A percentile compares a stretch with the other conserved stretches of the same genome.
These are phyloP conservation scores for Ophioderma brevispina DNA, from an alignment of 35 echinoderm and acorn worm genomes.

Conservation along the genomic window DNA sequence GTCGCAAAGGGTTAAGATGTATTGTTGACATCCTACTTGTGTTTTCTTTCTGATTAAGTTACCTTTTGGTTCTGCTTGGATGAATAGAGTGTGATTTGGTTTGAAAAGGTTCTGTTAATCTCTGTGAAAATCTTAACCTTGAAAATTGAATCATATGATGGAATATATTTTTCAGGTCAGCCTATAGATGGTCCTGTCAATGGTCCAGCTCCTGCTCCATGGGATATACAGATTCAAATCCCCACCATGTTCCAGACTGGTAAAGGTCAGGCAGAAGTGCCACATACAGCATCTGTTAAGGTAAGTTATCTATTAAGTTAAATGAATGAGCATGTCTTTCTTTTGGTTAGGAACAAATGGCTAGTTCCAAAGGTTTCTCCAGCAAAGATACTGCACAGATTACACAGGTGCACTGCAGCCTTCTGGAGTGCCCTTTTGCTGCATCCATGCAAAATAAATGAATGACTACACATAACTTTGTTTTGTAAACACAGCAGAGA, in stretches of 20 bases:
- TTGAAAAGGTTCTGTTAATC: background rate
- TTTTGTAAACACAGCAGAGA: no score
- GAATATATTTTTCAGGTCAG: constrained; percentile 57
- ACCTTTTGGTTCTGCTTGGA: background rate
- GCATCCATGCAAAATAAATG: no score
- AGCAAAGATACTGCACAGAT: no score
- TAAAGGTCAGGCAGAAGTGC: constrained; percentile 69
- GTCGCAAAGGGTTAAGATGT: no score
- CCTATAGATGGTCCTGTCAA: constrained; percentile 83
- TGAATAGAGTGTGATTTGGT: background rate
- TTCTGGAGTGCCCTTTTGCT: no score
- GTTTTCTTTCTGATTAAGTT: background rate
- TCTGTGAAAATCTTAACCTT: no score
- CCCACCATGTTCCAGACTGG: constrained; percentile 64
- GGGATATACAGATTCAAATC: constrained; percentile 60
- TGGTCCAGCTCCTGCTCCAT: constrained; percentile 90
- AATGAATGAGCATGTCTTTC: no score
- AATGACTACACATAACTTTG: no score
- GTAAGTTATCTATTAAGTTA: no score
- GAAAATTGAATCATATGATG: background rate
- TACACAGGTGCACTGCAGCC: background rate
- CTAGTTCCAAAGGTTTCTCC: no score
- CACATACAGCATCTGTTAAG: constrained; percentile 95
- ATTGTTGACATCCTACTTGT: no score
- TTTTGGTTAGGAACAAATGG: no score